Evolutionary conservation across 2,113 vertebrate species (phyloP), one percentile per base, ranked within the genome.

Genomic region (Sander lucioperca): DNA sequence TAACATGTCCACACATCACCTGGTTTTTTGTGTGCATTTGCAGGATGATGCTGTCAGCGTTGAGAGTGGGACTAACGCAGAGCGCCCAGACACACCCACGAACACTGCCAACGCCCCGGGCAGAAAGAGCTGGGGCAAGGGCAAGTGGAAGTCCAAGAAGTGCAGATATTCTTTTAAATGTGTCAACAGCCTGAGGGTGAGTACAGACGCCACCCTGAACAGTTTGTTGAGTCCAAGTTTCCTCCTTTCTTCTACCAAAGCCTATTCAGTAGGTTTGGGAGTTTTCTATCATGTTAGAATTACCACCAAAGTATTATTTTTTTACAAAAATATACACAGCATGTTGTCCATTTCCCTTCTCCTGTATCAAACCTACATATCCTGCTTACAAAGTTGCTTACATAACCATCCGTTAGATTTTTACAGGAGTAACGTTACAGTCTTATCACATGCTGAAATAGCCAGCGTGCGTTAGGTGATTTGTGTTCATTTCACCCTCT

Each of bases 71-170:
- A 97, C 97, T 65, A 99, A 99, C 65, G 95, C 96, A 0, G 98
- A 99, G 79, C 97, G 98, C 5, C 97, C 98, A 0, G 98, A 99
- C 89, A 99, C 98, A 0, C 98, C 98, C 59, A 99, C 98, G n/a
- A 99, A 99, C 94, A 99, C 98, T 0, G 96, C 97, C 67, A 99
- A 97, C 30, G 97, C 97, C 0, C 98, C 98, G 0, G 98, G 98
- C 86, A 97, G 97, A n/a, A 99, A 99, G 91, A 98, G 97, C 91
- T 99, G 98, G 98, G 97, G 98, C 16, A 99, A 99, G 93, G 98
- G 98, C 90, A 99, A 99, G 86, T 99, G 97, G 97, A 99, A 98
- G 86, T 99, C 97, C n/a, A 99, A 99, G 94, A 99, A 99, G 91
- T 99, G 98, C 96, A 97, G 98, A 96, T 99, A 99, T 82, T 98